phyloP scores from a whole-genome alignment of 2,113 vertebrate genomes.

The Vulpes vulpes region DNA sequence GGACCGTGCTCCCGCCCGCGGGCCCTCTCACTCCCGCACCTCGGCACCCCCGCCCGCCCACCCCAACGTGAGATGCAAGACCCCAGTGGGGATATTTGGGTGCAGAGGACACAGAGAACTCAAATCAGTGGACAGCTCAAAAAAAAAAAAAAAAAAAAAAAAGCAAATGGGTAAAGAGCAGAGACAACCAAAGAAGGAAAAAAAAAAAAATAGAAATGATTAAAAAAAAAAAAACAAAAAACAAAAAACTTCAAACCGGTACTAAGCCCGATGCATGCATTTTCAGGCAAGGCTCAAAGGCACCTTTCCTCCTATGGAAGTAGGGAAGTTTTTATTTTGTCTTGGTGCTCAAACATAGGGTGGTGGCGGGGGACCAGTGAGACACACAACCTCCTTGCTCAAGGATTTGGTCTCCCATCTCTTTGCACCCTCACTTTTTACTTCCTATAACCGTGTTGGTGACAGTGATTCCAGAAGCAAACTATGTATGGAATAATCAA shows the following conservation, averaged over 20 bases:
- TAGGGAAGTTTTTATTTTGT: constrained; percentile 27
- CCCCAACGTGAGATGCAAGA: neutral
- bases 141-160: neutral
- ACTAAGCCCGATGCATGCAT: neutral
- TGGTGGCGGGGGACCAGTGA: neutral
- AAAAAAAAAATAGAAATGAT: neutral
- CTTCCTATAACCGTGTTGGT: neutral
- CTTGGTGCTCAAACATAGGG: neutral
- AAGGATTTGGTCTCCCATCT: neutral
- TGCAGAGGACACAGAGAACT: neutral
- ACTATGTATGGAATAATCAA: neutral
- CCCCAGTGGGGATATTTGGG: too few species aligned
- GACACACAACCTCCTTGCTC: neutral
- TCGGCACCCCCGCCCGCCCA: fast-evolving
- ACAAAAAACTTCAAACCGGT: neutral
- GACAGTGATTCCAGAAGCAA: neutral
- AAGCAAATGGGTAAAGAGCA: neutral
- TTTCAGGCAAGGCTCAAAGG: neutral
- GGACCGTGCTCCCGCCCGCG: too few species aligned
- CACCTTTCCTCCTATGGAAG: neutral
- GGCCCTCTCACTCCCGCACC: neutral
- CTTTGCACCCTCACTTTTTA: neutral
- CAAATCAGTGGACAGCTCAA: neutral
- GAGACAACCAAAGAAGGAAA: neutral
- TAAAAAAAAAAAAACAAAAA: neutral